Base-by-base conservation (phyloP, 2,888 invertebrate genomes). In the Acholoe squamosa region DNA sequence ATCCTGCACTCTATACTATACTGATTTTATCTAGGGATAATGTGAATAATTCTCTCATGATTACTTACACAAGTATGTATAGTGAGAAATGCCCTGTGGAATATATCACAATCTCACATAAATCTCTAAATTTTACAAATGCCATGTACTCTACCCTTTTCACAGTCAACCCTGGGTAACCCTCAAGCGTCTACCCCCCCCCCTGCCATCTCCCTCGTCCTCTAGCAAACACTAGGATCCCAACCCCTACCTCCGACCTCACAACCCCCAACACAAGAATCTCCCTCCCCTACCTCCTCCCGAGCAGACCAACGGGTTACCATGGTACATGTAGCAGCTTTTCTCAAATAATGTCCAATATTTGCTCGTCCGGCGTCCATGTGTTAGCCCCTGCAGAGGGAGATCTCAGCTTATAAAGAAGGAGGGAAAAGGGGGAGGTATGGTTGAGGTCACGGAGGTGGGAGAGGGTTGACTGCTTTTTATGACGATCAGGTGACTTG, bases 301-400 rank as follows among this genome's bases (percentile, higher is more conserved):
- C 71, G 3, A 71, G 25, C 25, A 25, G 28, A 71, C 71, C 71
- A 19, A 10, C 14, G 71, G 71, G 71, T 71, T 14, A 71, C 71
- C 71, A 71, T 71, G 71, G 71, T 71, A n/a, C n/a, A n/a, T n/a
- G n/a, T n/a, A 71, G 71, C 71, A 71, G 28, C 71, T 71, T 71
- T 71, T 31, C 71, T 31, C 71, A 71, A 14, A 71, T 71, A 71
- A 71, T 71, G n/a, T 28, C 71, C 25, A 28, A 25, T 71, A 28
- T 71, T 71, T 71, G 71, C 71, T 71, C 28, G 71, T 28, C 71
- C 71, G 12, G 71, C 71, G 14, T 25, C 16, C 71, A 25, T 25
- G 71, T 25, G 25, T 28, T 71, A 16, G 61, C 19, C 61, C 61
- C 14, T 7, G 28, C 25, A 3, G 25, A 28, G 71, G 31, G 71